phyloP scores from a whole-genome alignment of 2,888 invertebrate species.

The Drosophila parthenogenetica region DNA sequence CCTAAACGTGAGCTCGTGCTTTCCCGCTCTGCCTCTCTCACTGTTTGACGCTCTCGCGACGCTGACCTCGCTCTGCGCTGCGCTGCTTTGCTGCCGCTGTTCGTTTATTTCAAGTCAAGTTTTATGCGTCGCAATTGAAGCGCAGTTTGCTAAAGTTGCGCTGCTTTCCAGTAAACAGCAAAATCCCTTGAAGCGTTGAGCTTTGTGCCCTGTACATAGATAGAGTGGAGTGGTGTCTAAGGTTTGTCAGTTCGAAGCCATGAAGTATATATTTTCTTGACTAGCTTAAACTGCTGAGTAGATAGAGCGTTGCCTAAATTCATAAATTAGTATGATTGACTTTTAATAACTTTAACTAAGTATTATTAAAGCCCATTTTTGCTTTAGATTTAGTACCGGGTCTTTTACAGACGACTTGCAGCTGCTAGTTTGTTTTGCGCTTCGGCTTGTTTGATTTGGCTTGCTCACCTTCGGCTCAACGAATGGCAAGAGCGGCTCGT shows the following conservation, averaged over 20 bases:
- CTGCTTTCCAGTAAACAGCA: slow-evolving; percentile 36
- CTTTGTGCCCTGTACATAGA: slow-evolving; percentile 6
- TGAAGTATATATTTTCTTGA: slow-evolving; percentile 18
- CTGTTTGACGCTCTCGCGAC: slow-evolving; percentile 7
- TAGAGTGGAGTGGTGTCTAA: too few relatives aligned
- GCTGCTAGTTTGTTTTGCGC: slow-evolving; percentile 39
- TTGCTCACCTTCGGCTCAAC: slow-evolving; percentile 71
- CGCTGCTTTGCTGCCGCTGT: slow-evolving; percentile 30
- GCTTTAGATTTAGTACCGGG: too few relatives aligned
- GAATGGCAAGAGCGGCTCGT: slow-evolving; percentile 61
- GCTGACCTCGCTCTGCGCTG: slow-evolving; percentile 47
- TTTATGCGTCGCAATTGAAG: slow-evolving; percentile 66
- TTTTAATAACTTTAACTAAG: too few relatives aligned
- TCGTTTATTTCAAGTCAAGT: slow-evolving; percentile 52
- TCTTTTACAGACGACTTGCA: too few relatives aligned
- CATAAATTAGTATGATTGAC: too few relatives aligned
- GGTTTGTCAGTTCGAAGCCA: not conserved
- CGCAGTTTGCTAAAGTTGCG: slow-evolving; percentile 54
- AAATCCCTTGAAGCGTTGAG: slow-evolving; percentile 75
- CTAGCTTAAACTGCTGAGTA: too few relatives aligned
- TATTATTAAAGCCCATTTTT: too few relatives aligned
- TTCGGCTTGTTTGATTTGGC: slow-evolving; percentile 75
- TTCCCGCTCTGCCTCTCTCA: not conserved
- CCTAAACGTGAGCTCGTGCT: not conserved
- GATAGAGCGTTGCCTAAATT: too few relatives aligned